These are phyloP conservation scores for Lucilia sericata DNA, from an alignment of 1,140 invertebrate species.

Conservation along the genomic window DNA sequence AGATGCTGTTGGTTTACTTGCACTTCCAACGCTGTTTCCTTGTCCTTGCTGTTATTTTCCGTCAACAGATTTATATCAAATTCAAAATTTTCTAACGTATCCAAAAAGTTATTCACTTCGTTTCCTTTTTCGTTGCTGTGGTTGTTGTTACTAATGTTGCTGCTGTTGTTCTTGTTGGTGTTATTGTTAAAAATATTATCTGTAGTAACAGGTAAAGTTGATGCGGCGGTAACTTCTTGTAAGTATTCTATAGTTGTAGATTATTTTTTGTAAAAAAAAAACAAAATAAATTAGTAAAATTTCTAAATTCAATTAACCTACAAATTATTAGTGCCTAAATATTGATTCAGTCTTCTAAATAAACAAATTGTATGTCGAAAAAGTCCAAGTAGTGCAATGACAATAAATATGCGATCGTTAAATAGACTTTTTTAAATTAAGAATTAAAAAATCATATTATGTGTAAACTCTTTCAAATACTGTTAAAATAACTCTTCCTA, in stretches of 20 bases:
- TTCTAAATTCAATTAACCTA: background rate
- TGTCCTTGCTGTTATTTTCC: slow-evolving; percentile 55
- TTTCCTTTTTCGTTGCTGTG: slow-evolving; percentile 56
- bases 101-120: slow-evolving; percentile 53
- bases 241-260: slow-evolving; percentile 58
- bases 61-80: slow-evolving; percentile 64
- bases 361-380: background rate
- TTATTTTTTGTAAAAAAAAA: background rate
- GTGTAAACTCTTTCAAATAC: no score
- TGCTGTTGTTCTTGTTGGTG: slow-evolving; percentile 60
- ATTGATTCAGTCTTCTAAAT: slow-evolving; percentile 6
- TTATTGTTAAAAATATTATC: slow-evolving; percentile 40
- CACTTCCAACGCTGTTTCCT: slow-evolving; percentile 54
- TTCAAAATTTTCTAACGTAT: slow-evolving; percentile 54
- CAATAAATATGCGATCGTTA: no score
- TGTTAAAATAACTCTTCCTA: no score
- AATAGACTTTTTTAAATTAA: no score
- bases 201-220: slow-evolving; percentile 52
- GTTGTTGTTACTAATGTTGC: slow-evolving; percentile 36
- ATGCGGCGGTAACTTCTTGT: slow-evolving; percentile 62
- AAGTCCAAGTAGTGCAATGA: background rate
- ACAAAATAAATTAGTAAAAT: background rate
- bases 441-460: no score
- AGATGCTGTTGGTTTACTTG: slow-evolving; percentile 50
- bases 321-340: background rate